A percentile compares a stretch with the other conserved stretches of the same genome.
Conservation (phyloP, 2,113 vertebrate genomes). For the Oreotragus oreotragus region DNA sequence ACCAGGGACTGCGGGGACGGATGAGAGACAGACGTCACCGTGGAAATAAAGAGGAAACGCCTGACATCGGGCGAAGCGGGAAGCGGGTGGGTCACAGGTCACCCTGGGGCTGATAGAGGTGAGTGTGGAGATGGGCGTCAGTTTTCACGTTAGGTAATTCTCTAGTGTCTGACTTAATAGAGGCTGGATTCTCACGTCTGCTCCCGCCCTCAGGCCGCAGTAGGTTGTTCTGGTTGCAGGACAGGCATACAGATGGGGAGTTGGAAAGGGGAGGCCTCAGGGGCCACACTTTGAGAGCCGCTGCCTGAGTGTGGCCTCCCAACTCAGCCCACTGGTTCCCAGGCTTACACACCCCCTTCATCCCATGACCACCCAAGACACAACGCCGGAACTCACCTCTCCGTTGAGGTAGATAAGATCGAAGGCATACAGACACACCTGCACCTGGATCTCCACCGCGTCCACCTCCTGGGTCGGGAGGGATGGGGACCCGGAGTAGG, state of each 20-base stretch:
- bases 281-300: not conserved
- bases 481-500: not conserved
- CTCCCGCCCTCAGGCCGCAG: rapidly evolving
- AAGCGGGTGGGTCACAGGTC: rapidly evolving
- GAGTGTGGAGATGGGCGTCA: not conserved
- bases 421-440: conserved; percentile 93
- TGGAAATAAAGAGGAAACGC: not conserved
- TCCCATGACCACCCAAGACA: rapidly evolving
- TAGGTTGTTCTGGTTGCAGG: rapidly evolving
- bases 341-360: rapidly evolving
- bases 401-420: conserved; percentile 93
- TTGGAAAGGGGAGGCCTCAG: not conserved
- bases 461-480: conserved; percentile 86
- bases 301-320: rapidly evolving
- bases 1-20: conserved; percentile 83
- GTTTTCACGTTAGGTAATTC: not conserved
- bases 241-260: rapidly evolving
- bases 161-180: not conserved
- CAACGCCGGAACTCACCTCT: conserved; percentile 80
- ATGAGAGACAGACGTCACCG: rapidly evolving
- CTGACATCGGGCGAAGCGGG: rapidly evolving
- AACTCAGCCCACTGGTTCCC: rapidly evolving
- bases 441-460: conserved; percentile 89
- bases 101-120: rapidly evolving
- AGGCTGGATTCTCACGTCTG: not conserved